Base-by-base conservation (phyloP, 2,797 vertebrate species). In the Halcyon leucocephala region DNA sequence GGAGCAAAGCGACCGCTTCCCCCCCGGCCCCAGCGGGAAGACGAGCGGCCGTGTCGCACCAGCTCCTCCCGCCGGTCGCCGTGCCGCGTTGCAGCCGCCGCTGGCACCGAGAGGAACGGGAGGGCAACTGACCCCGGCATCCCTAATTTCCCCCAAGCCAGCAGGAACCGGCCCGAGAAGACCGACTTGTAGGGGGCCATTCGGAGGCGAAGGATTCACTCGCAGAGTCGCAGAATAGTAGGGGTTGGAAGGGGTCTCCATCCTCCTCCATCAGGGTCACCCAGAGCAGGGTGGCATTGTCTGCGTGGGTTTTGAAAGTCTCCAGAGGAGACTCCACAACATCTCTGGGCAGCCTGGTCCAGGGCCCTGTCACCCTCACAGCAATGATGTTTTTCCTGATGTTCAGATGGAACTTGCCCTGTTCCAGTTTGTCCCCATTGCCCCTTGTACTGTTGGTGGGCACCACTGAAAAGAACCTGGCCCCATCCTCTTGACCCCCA, bases 51-150 rank as follows among this genome's bases (percentile, higher is more conserved):
- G 48, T 13, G 66, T 35, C 66, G 54, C 90, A 89, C 21, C 82
- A 79, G 92, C 94, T 37, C 94, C 95, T 42, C 94, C 94, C 82
- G 14, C 85, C 57, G 95, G 87, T 17, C 18, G 4, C 41, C 21
- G 42, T 20, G n/a, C 66, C n/a, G 66, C 44, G 19, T 74, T 94
- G 90, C 95, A 86, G 41, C 73, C 62, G 16, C n/a, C 48, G 48
- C 41, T 35, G 14, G 22, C n/a, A 13, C 24, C 21, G 42, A 0
- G 39, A 4, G 58, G 24, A 5, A 13, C 3, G 24, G 8, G 14
- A 6, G 20, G 21, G 5, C 25, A 28, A 31, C 35, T 1, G 64
- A 19, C 19, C n/a, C 19, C 16, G 19, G 3, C 9, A 1, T 13
- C 18, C 8, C 42, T 1, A 1, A 2, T 4, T 10, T 28, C 20